Percentiles rank a stretch among this genome's conserved stretches.
Evolutionary conservation across 2,113 vertebrate species (phyloP).

Genomic region (Fulmarus glacialis): DNA sequence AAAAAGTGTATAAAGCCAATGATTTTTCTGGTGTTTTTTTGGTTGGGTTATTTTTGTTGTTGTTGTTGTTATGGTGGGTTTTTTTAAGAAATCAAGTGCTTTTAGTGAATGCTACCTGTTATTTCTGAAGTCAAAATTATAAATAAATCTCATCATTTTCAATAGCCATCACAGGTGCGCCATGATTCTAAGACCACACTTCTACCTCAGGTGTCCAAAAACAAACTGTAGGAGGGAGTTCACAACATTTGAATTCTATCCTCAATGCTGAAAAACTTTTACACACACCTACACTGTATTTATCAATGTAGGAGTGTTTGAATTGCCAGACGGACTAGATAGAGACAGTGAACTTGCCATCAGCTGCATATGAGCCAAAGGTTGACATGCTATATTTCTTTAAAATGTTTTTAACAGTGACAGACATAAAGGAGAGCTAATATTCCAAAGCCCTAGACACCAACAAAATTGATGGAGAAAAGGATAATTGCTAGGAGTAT

Average conservation of each 20-base stretch:
- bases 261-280: neutral
- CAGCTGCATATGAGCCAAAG: neutral
- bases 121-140: neutral
- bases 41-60: neutral
- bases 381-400: neutral
- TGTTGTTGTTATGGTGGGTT: rapidly evolving
- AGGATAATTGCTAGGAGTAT: neutral
- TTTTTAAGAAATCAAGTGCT: neutral
- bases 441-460: conserved; percentile 11
- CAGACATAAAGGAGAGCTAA: neutral
- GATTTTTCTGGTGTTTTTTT: neutral
- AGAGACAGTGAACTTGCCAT: neutral
- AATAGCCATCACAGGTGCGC: neutral
- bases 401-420: neutral
- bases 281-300: neutral
- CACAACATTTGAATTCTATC: neutral
- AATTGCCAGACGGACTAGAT: neutral
- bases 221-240: neutral
- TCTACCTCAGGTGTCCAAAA: neutral
- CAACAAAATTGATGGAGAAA: conserved; percentile 29
- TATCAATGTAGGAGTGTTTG: neutral
- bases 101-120: neutral
- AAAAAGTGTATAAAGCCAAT: neutral
- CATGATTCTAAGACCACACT: neutral
- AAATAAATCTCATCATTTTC: neutral